Base-by-base conservation (phyloP, 2,888 invertebrate species). In the Hypolimnas misippus region DNA sequence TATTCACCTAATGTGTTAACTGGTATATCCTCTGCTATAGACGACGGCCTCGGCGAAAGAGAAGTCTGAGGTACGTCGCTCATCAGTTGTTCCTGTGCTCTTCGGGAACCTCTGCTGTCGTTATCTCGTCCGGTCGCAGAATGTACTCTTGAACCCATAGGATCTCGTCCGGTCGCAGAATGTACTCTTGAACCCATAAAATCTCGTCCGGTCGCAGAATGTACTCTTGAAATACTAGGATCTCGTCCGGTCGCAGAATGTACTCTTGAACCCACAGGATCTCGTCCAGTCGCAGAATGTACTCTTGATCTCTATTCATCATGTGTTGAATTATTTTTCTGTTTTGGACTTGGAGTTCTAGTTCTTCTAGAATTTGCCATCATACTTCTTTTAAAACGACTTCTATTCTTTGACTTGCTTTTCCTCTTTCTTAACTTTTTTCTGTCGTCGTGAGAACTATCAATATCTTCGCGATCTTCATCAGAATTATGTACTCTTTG, bases 281-380 rank as follows among this genome's bases (percentile, higher is more conserved):
- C 33, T 21, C 42, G 17, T 53, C 57, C 57, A 16, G 57, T 40
- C 17, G 25, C 17, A 14, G 46, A 51, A 52, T 60, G 52, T 16
- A 59, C 42, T 16, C 51, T 44, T 25, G n/a, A n/a, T n/a, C n/a
- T n/a, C n/a, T n/a, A n/a, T n/a, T n/a, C n/a, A n/a, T n/a, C n/a
- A n/a, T n/a, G n/a, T n/a, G n/a, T n/a, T n/a, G n/a, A n/a, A n/a
- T n/a, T n/a, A n/a, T n/a, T n/a, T n/a, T n/a, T n/a, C n/a, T n/a
- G n/a, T n/a, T n/a, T n/a, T n/a, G n/a, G n/a, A n/a, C n/a, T n/a
- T n/a, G n/a, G n/a, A n/a, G n/a, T n/a, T n/a, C n/a, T n/a, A n/a
- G n/a, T n/a, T n/a, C n/a, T n/a, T n/a, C n/a, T n/a, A n/a, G n/a
- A n/a, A n/a, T n/a, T n/a, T n/a, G n/a, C n/a, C n/a, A n/a, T n/a